Conservation (phyloP, 2,888 invertebrate genomes). For the Sesia apiformis region DNA sequence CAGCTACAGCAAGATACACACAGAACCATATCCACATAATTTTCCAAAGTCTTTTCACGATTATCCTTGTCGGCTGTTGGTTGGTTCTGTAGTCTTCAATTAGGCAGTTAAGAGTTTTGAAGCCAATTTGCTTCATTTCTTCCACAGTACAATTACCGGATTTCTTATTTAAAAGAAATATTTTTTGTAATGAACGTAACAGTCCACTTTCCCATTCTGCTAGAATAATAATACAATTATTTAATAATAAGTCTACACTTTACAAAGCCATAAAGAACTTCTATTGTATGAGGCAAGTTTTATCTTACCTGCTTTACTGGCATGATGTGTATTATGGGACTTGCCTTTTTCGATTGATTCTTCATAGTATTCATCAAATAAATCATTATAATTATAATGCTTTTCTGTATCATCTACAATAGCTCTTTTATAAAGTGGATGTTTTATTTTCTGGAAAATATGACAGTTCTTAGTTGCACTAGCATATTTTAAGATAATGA, state of each 20-base stretch:
- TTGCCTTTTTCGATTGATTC: slow-evolving; percentile 31
- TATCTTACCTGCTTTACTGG: slow-evolving; percentile 17
- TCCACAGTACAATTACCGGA: slow-evolving; percentile 7
- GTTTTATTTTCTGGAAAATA: slow-evolving; percentile 3
- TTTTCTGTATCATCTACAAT: background rate
- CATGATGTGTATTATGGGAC: slow-evolving; percentile 45
- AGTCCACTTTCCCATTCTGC: background rate
- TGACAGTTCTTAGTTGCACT: no score
- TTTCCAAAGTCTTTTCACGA: slow-evolving; percentile 22
- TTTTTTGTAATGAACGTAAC: background rate
- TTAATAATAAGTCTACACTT: no score
- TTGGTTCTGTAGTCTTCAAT: slow-evolving; percentile 13
- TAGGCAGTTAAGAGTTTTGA: slow-evolving; percentile 21
- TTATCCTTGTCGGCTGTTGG: slow-evolving; percentile 9
- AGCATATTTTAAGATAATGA: no score
- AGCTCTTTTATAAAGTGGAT: slow-evolving; percentile 2
- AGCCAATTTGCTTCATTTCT: slow-evolving; percentile 52
- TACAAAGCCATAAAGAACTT: no score
- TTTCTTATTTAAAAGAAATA: background rate
- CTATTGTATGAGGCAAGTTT: no score
- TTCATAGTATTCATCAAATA: slow-evolving; percentile 60
- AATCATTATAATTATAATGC: slow-evolving; percentile 47
- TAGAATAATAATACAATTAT: no score
- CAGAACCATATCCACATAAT: slow-evolving; percentile 36
- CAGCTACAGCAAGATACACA: slow-evolving; percentile 36